Evolutionary conservation across 2,888 invertebrate genomes (phyloP).

Genomic region (Lasioglossum lativentre): DNA sequence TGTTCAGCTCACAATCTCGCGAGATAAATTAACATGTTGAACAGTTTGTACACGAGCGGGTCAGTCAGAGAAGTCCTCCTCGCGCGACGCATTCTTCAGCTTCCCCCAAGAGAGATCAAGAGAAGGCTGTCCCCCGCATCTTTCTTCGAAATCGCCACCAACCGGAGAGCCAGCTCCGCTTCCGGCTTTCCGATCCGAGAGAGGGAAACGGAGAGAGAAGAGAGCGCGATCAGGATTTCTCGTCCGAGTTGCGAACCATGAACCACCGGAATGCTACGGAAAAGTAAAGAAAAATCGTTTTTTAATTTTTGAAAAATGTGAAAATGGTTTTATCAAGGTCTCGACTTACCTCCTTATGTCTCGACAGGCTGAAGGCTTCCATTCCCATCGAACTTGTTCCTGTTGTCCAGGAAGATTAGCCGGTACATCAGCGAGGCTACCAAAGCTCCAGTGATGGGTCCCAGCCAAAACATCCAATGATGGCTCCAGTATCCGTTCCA

Average conservation of each 20-base stretch:
- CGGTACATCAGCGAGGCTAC: slow-evolving; percentile 85
- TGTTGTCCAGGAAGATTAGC: slow-evolving; percentile 48
- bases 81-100: slow-evolving; percentile 35
- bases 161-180: slow-evolving; percentile 9
- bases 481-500: slow-evolving; percentile 88
- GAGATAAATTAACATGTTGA: not conserved
- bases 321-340: no score
- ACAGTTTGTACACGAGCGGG: slow-evolving; percentile 41
- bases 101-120: not conserved
- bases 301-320: no score
- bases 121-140: not conserved
- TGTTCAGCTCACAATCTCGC: not conserved
- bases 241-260: slow-evolving; percentile 55
- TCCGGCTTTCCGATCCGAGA: slow-evolving; percentile 30
- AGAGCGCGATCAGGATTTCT: slow-evolving; percentile 61
- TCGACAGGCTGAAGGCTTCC: slow-evolving; percentile 37
- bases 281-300: not conserved
- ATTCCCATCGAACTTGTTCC: not conserved
- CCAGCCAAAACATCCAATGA: slow-evolving; percentile 92
- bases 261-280: slow-evolving; percentile 40
- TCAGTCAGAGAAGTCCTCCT: slow-evolving; percentile 53
- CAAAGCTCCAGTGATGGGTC: slow-evolving; percentile 85
- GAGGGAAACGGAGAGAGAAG: not conserved
- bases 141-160: not conserved
- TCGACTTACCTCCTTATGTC: slow-evolving; percentile 35